Percentiles rank a stretch among this genome's conserved stretches.
Evolutionary conservation across 2,113 vertebrate genomes (phyloP).

Genomic region (Bubalus kerabau): DNA sequence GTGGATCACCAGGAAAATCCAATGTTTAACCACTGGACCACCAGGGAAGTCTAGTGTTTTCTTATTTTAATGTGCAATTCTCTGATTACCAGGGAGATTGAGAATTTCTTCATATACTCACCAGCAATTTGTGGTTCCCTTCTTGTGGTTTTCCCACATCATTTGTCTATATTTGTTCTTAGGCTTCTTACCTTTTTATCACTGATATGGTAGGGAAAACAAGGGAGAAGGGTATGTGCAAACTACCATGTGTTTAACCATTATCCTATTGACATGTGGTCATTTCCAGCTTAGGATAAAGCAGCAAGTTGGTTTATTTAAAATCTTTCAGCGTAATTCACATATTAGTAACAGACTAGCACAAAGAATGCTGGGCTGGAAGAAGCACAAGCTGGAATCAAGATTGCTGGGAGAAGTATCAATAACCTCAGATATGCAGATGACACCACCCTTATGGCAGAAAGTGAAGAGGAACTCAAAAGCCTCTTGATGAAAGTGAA

Average conservation of each 20-base stretch:
- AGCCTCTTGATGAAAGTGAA: too few relatives aligned
- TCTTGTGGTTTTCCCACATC: neutral
- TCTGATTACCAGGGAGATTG: neutral
- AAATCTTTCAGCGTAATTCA: neutral
- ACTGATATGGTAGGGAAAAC: neutral
- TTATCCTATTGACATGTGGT: neutral
- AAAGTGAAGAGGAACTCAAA: too few relatives aligned
- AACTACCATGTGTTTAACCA: neutral
- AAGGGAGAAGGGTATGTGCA: neutral
- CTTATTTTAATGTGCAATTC: neutral
- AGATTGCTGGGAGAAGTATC: too few relatives aligned
- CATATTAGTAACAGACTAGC: neutral
- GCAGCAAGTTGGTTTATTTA: neutral
- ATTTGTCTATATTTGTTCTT: neutral
- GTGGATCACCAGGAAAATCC: neutral
- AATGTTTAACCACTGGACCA: neutral
- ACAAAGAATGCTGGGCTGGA: too few relatives aligned
- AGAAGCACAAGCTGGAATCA: too few relatives aligned
- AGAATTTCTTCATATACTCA: neutral
- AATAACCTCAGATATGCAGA: too few relatives aligned
- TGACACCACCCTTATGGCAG: too few relatives aligned
- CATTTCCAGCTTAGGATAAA: slow-evolving; percentile 11
- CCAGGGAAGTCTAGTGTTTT: neutral
- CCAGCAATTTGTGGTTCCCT: neutral
- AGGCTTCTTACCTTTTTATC: neutral